Evolutionary conservation across 1,140 invertebrate genomes (phyloP).

Genomic region (Sitobion miscanthi): DNA sequence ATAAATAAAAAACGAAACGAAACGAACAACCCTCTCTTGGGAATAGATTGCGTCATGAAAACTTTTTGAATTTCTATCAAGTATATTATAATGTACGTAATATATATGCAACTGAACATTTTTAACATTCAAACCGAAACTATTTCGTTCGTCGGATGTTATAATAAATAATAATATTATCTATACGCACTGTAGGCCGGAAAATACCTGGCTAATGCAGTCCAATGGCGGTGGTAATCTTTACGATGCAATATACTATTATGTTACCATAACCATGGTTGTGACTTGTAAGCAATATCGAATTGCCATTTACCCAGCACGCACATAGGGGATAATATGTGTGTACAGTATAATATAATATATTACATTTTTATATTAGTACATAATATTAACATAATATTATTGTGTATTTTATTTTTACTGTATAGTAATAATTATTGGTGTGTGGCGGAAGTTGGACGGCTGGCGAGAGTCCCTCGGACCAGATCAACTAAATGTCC

Average conservation of each 20-base stretch:
- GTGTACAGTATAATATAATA: neutral
- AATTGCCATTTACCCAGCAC: neutral
- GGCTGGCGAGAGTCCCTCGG: neutral
- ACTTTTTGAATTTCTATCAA: neutral
- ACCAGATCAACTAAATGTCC: neutral
- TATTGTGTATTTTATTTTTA: too few relatives aligned
- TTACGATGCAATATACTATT: neutral
- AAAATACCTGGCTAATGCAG: neutral
- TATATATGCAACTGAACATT: neutral
- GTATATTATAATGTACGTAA: neutral
- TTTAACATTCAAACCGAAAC: neutral
- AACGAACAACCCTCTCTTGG: neutral
- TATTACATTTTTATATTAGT: too few relatives aligned
- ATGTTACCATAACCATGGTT: too few relatives aligned
- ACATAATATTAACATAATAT: too few relatives aligned
- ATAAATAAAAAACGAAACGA: neutral
- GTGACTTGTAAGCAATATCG: neutral
- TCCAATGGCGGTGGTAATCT: neutral
- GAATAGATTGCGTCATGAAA: neutral
- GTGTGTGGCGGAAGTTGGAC: too few relatives aligned
- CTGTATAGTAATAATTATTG: too few relatives aligned
- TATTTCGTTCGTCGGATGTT: neutral
- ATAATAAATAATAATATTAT: neutral
- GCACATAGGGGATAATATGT: too few relatives aligned
- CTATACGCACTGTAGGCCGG: neutral